Base-by-base conservation (phyloP, 1,140 invertebrate species). In the Daktulosphaira vitifoliae region DNA sequence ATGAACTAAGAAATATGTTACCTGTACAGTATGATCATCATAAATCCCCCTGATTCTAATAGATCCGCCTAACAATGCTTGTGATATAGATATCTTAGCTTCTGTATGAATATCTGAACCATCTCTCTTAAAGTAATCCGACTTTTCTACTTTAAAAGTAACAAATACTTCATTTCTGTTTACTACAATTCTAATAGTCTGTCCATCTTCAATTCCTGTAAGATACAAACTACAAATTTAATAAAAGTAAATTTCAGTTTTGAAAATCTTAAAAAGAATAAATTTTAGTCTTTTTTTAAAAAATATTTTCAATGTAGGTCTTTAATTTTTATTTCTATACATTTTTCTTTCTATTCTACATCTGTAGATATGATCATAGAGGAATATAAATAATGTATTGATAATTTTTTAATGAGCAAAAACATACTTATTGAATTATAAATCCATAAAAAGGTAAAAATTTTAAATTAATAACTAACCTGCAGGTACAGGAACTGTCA, bases 401-500 rank as follows among this genome's bases (percentile, higher is more conserved):
- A n/a, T n/a, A n/a, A n/a, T n/a, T n/a, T n/a, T n/a, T n/a, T n/a
- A n/a, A n/a, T n/a, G n/a, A n/a, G n/a, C n/a, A n/a, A n/a, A n/a
- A n/a, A n/a, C n/a, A n/a, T n/a, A n/a, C n/a, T n/a, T n/a, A n/a
- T n/a, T n/a, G n/a, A n/a, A n/a, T n/a, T n/a, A n/a, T n/a, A n/a
- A n/a, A n/a, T n/a, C n/a, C n/a, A n/a, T n/a, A n/a, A n/a, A n/a
- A n/a, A n/a, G n/a, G n/a, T n/a, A n/a, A n/a, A n/a, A n/a, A n/a
- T n/a, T n/a, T n/a, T n/a, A n/a, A n/a, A n/a, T n/a, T n/a, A 70
- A 16, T 48, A 15, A 48, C 20, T 16, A 67, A 79, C 93, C 94
- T 50, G 96, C 92, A 29, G 97, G 97, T n/a, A 99, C 92, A 11
- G 94, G 91, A 0, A 99, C 88, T 2, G 85, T 90, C 0, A 98